Evolutionary conservation across 2,113 vertebrate genomes (phyloP), one percentile per base, ranked within the genome.

Genomic region (Bombycilla garrulus): DNA sequence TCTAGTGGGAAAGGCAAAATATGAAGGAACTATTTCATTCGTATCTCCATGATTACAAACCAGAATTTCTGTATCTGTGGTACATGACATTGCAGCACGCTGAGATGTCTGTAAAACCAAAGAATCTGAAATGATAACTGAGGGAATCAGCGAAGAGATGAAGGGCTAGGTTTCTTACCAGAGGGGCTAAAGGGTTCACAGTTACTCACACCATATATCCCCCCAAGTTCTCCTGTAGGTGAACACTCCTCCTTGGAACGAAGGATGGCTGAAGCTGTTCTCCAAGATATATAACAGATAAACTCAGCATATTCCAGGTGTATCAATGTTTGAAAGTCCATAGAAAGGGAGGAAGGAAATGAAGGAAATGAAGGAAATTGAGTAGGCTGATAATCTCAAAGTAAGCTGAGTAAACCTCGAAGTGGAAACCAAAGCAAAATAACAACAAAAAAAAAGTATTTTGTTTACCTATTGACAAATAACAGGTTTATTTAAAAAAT

Each of bases 21-120:
- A 70, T 81, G 92, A 88, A 88, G 67, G 54, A 65, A 88, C 58
- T 80, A 73, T 85, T 95, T 89, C 90, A 92, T 87, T 87, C 62
- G 28, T 92, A 91, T 89, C 73, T 95, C 74, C 66, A 78, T 0
- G 5, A 91, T 87, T 95, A 58, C 31, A 73, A 90, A 85, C 17
- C 54, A 61, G 38, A 47, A 69, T 94, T 94, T 91, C 84, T 91
- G 1, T 79, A 42, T 50, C 81, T 69, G 15, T 24, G 20, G 31
- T 65, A 54, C 73, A 47, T 7, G 66, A 84, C 57, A 91, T 80
- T 87, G 28, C 33, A 64, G 45, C 3, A 1, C 26, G 38, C 62
- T 16, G 42, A 80, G 50, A 38, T 3, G 2, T 24, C 62, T 70
- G 24, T 77, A 88, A 91, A 87, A 84, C 45, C 66, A 95, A 90